A percentile compares a stretch with the other conserved stretches of the same genome.
Evolutionary conservation across 2,797 vertebrate genomes (phyloP).

Genomic region (Pachyuromys duprasi): DNA sequence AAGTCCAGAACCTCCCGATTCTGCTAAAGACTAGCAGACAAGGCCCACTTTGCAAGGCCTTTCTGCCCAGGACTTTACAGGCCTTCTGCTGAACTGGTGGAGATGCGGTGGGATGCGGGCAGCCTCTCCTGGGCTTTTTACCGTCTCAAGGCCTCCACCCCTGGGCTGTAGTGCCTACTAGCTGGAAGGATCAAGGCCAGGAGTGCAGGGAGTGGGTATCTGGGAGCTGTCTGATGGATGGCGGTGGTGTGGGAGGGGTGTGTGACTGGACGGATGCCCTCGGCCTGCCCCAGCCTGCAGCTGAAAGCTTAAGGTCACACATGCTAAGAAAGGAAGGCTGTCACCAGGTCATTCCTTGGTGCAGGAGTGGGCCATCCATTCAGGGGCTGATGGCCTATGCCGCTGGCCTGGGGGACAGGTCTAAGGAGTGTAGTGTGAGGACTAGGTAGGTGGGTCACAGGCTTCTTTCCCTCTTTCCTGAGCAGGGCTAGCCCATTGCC

Average conservation of each 20-base stretch:
- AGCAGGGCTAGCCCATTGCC: not conserved
- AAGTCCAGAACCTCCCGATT: not conserved
- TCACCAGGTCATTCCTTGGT: slow-evolving; percentile 5
- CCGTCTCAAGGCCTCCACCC: not conserved
- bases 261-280: slow-evolving; percentile 16
- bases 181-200: not conserved
- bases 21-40: not conserved
- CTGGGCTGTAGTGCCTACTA: not conserved
- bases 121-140: not conserved
- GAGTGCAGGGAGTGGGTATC: not conserved
- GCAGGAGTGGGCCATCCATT: not conserved
- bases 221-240: slow-evolving; percentile 43
- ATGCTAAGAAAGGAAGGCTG: slow-evolving; percentile 71
- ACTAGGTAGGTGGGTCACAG: not conserved
- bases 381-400: not conserved
- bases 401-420: not conserved
- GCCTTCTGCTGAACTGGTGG: not conserved
- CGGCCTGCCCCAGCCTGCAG: not conserved
- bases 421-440: no score
- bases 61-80: not conserved
- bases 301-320: not conserved
- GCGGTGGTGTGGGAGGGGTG: not conserved
- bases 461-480: not conserved
- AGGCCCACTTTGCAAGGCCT: slow-evolving; percentile 25
- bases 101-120: not conserved